Percentiles rank a stretch among this genome's conserved stretches.
These are phyloP conservation scores for Spea multiplicata DNA, from an alignment of 2,113 vertebrate genomes.

Conservation along the genomic window DNA sequence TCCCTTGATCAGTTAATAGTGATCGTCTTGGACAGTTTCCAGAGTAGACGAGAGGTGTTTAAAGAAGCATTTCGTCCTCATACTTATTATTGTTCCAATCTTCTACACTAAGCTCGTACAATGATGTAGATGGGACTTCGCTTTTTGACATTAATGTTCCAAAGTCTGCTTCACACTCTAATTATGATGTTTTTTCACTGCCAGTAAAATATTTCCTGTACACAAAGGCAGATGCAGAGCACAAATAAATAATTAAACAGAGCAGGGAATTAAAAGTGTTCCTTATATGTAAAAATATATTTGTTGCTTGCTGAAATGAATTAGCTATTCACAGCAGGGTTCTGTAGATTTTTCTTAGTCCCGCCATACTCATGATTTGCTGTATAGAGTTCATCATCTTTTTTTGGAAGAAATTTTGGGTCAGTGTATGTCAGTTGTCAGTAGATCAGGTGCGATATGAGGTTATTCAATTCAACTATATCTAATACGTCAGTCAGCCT, in stretches of 20 bases:
- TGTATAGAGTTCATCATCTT: too few relatives aligned
- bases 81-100: slow-evolving; percentile 18
- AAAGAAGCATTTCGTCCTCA: slow-evolving; percentile 4
- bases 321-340: too few relatives aligned
- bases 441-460: too few relatives aligned
- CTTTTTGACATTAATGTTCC: slow-evolving; percentile 13
- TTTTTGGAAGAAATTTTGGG: too few relatives aligned
- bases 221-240: not conserved
- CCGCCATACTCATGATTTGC: too few relatives aligned
- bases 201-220: slow-evolving; percentile 10
- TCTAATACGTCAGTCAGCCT: too few relatives aligned
- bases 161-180: slow-evolving; percentile 5
- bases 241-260: not conserved
- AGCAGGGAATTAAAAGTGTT: too few relatives aligned
- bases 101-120: slow-evolving; percentile 15
- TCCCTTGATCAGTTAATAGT: slow-evolving; percentile 32
- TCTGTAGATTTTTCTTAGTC: too few relatives aligned
- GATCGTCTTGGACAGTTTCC: slow-evolving; percentile 30
- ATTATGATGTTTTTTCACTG: slow-evolving; percentile 24
- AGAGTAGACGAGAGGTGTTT: slow-evolving; percentile 12
- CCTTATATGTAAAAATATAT: too few relatives aligned
- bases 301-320: too few relatives aligned
- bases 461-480: too few relatives aligned
- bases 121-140: slow-evolving; percentile 21
- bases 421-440: too few relatives aligned